Evolutionary conservation across 2,888 invertebrate genomes (phyloP).

Genomic region (Automeris io): DNA sequence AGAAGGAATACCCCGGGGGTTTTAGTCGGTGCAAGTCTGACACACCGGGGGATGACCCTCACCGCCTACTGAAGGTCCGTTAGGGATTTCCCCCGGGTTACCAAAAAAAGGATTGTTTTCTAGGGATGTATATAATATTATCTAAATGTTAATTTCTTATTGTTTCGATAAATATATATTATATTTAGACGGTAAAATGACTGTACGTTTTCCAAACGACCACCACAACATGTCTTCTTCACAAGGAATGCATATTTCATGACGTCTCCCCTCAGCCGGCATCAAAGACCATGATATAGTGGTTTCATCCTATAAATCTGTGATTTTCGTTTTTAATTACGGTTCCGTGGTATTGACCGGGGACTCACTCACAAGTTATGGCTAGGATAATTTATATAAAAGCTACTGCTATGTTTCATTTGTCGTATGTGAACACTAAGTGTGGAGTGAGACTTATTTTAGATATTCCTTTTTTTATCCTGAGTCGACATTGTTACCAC

Average conservation of each 20-base stretch:
- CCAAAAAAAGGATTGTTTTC: too few relatives aligned
- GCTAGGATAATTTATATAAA: conserved; percentile 63
- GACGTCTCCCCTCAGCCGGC: conserved; percentile 20
- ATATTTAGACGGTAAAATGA: conserved; percentile 5
- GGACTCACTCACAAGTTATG: conserved; percentile 36
- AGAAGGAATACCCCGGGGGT: too few relatives aligned
- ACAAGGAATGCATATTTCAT: conserved; percentile 50
- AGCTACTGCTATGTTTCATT: conserved; percentile 57
- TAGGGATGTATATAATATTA: too few relatives aligned
- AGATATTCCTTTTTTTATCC: conserved; percentile 1
- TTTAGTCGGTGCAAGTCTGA: too few relatives aligned
- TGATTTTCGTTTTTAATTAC: conserved; percentile 45
- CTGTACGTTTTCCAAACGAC: not conserved
- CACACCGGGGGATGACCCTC: too few relatives aligned
- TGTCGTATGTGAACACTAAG: conserved; percentile 27
- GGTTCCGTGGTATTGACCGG: conserved; percentile 23
- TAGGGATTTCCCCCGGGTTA: too few relatives aligned
- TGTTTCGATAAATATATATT: too few relatives aligned
- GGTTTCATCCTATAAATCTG: conserved; percentile 25
- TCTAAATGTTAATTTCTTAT: too few relatives aligned
- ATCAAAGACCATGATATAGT: conserved; percentile 30
- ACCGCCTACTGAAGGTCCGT: too few relatives aligned
- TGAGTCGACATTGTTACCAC: too few relatives aligned
- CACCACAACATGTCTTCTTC: conserved; percentile 21
- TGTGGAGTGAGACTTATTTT: conserved; percentile 30